Evolutionary conservation across 2,888 invertebrate species (phyloP).

Genomic region (Harpalus rubripes): DNA sequence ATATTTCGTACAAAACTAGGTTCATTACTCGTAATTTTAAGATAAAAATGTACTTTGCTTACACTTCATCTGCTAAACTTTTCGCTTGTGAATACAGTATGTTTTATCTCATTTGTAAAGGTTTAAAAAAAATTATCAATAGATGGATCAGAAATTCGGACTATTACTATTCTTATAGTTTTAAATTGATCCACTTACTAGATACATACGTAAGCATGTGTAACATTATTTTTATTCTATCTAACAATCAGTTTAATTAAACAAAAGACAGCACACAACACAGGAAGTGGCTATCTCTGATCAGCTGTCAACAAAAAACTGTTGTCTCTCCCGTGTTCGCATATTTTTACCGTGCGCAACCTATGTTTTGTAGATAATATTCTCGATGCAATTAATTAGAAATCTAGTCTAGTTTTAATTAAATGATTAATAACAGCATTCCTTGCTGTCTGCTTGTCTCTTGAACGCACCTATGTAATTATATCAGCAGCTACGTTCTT

Average conservation of each 20-base stretch:
- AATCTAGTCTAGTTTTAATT: slow-evolving; percentile 68
- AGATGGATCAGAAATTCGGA: too few species aligned
- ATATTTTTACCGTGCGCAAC: slow-evolving; percentile 56
- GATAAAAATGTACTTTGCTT: too few species aligned
- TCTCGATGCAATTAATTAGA: slow-evolving; percentile 68
- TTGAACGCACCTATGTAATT: slow-evolving; percentile 64
- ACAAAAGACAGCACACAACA: background rate
- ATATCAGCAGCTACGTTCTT: slow-evolving; percentile 40
- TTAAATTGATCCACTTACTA: too few species aligned
- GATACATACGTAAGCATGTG: too few species aligned
- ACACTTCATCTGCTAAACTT: too few species aligned
- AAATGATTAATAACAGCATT: slow-evolving; percentile 68
- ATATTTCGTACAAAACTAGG: too few species aligned
- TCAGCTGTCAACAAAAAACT: slow-evolving; percentile 40
- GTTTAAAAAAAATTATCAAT: too few species aligned
- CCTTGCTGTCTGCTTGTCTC: slow-evolving; percentile 65
- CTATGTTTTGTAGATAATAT: slow-evolving; percentile 65
- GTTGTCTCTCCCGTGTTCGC: slow-evolving; percentile 50
- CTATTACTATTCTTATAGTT: too few species aligned
- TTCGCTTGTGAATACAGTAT: too few species aligned
- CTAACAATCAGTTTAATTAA: background rate
- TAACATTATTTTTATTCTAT: too few species aligned
- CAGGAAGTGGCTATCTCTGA: background rate
- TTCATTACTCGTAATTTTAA: too few species aligned
- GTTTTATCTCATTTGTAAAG: too few species aligned